phyloP scores from a whole-genome alignment of 2,888 invertebrate genomes.

The Nipponacmea schrenckii region DNA sequence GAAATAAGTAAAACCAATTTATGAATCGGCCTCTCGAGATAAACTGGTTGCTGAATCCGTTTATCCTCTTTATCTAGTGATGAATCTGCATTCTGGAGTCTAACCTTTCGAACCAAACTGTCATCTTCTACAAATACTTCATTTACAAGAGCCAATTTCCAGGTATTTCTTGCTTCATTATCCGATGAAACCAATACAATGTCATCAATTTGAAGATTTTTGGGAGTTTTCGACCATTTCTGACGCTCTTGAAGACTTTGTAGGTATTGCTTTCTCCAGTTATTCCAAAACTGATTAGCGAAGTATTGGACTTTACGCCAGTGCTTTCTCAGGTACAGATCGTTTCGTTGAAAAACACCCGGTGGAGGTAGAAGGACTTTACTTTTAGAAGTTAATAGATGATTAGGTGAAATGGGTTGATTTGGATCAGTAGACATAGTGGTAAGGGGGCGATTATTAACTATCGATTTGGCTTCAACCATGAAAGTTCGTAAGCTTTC shows the following conservation, averaged over 20 bases:
- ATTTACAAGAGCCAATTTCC: no score
- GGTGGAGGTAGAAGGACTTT: constrained; percentile 1
- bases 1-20: background rate
- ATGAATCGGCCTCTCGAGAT: background rate
- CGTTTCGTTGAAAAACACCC: background rate
- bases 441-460: background rate
- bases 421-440: background rate
- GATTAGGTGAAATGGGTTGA: constrained; percentile 6
- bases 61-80: background rate
- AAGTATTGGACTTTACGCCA: no score
- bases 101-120: constrained; percentile 1
- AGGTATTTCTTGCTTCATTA: no score
- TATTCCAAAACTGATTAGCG: no score
- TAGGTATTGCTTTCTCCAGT: no score
- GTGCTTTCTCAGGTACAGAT: no score
- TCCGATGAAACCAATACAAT: no score
- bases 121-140: background rate
- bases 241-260: no score
- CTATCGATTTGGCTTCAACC: constrained; percentile 2
- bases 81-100: background rate
- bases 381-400: background rate
- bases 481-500: background rate
- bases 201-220: no score
- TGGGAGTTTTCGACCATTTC: no score
- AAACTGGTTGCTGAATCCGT: background rate